These are phyloP conservation scores for Heterotis niloticus DNA, from an alignment of 2,113 vertebrate genomes.

Conservation along the genomic window DNA sequence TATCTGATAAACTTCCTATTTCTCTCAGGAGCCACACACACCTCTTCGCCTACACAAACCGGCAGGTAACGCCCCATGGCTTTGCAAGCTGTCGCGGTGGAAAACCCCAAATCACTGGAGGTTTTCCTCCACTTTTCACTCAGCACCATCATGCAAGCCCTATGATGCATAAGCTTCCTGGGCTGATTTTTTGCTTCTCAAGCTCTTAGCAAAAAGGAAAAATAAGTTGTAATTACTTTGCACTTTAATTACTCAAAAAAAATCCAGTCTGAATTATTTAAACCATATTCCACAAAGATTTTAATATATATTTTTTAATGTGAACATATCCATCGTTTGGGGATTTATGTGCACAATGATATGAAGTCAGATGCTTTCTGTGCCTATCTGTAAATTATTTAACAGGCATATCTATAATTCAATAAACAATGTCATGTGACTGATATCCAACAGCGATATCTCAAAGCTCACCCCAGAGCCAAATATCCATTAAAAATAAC, in stretches of 20 bases:
- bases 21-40: background rate
- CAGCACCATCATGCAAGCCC: background rate
- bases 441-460: slow-evolving; percentile 28
- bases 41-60: background rate
- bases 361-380: background rate
- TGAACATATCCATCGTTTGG: background rate
- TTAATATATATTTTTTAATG: slow-evolving; percentile 5
- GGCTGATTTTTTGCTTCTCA: background rate
- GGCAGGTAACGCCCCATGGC: background rate
- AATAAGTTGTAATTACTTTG: background rate
- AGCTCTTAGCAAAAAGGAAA: background rate
- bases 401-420: slow-evolving; percentile 33
- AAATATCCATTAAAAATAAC: slow-evolving; percentile 20
- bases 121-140: no score
- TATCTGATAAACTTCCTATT: slow-evolving; percentile 19
- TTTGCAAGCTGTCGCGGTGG: background rate
- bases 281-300: background rate
- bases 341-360: slow-evolving; percentile 6
- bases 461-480: slow-evolving; percentile 19
- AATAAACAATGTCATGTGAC: slow-evolving; percentile 42
- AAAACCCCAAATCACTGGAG: no score
- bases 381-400: background rate
- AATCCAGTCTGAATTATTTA: slow-evolving; percentile 6
- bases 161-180: background rate
- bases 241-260: slow-evolving; percentile 6